Evolutionary conservation across 2,888 invertebrate genomes (phyloP), one percentile per base, ranked within the genome.

Genomic region (Euplagia quadripunctaria): DNA sequence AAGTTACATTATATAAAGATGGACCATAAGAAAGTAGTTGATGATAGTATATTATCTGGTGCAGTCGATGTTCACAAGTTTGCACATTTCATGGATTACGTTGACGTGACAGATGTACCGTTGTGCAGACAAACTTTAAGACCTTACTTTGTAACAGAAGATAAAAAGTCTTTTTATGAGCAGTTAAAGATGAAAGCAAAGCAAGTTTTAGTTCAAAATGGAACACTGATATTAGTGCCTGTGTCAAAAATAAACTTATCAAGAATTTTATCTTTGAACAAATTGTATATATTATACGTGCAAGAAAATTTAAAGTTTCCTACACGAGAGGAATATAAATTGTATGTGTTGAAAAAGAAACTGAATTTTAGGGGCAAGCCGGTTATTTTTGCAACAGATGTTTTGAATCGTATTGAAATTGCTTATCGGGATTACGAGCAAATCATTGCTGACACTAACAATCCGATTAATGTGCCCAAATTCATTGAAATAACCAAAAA

Each of bases 51-150:
- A 0, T 11, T 69, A 9, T 17, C 16, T 31, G 69, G 17, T 9
- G 61, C 41, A 51, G 71, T 67, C 63, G 49, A 72, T 17, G 17
- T 72, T 7, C 17, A 72, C 46, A 61, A 72, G n/a, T 63, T 61
- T 20, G 67, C 41, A 8, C 66, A 71, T 16, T 66, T 71, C 41
- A 31, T 67, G 67, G 31, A 71, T 41, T 41, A 49, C 17, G 12
- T 46, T 51, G 71, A 61, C 0, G 17, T 43, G 4, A 4, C 49
- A 49, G 51, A 72, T 12, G 61, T 51, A n/a, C 66, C 67, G 14
- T 14, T 72, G 12, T 72, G 71, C n/a, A 67, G 51, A 42, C n/a
- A 63, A 61, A 72, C 71, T 42, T 49, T 67, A 49, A 61, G 71
- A 12, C 71, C 71, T n/a, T 41, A 16, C 11, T 72, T 72, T 12